phyloP scores from a whole-genome alignment of 2,797 vertebrate genomes.

The Erithacus rubecula region DNA sequence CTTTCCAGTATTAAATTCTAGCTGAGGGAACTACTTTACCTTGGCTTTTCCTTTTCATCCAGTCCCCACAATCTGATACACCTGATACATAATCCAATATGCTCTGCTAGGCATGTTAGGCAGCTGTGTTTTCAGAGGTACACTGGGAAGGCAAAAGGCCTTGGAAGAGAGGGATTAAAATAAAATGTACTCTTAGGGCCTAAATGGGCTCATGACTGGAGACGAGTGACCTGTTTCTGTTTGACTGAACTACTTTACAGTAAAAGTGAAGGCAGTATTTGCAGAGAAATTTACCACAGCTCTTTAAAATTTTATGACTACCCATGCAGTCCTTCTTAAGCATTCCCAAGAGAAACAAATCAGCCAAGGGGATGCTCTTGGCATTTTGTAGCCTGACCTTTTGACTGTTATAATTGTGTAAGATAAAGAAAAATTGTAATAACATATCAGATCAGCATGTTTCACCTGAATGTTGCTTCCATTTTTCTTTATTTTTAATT shows the following conservation, averaged over 20 bases:
- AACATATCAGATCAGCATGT: not conserved
- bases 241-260: not conserved
- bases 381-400: conserved; percentile 36
- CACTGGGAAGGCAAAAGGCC: not conserved
- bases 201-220: not conserved
- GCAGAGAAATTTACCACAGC: conserved; percentile 4
- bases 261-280: conserved; percentile 18
- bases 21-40: not conserved
- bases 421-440: conserved; percentile 39
- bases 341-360: conserved; percentile 15
- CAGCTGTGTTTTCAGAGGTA: not conserved
- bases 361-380: conserved; percentile 12
- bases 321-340: not conserved
- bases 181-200: not conserved
- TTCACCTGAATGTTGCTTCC: not conserved
- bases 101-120: not conserved
- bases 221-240: not conserved
- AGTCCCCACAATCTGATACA: not conserved
- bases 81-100: not conserved
- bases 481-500: conserved; percentile 54
- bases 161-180: not conserved
- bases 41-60: not conserved
- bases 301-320: conserved; percentile 63
- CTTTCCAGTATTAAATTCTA: not conserved
- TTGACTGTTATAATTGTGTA: conserved; percentile 28